phyloP scores from a whole-genome alignment of 2,888 invertebrate species.

The Limnephilus lunatus region DNA sequence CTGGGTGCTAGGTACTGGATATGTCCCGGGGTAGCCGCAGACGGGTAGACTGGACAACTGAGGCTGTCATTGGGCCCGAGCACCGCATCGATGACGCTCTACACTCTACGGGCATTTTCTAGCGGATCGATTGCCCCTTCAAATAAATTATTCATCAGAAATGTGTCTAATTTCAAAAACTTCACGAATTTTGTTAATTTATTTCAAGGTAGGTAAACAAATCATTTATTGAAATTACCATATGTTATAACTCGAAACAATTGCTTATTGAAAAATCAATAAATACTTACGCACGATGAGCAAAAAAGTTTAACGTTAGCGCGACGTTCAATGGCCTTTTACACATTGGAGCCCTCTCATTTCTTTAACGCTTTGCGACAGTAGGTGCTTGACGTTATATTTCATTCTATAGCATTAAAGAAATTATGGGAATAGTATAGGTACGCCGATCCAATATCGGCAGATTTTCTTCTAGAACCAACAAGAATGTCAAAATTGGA shows the following conservation, averaged over 20 bases:
- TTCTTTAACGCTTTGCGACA: not conserved
- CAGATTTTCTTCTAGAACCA: too few species aligned
- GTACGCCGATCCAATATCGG: too few species aligned
- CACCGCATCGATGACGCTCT: not conserved
- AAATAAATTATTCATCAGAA: slow-evolving; percentile 15
- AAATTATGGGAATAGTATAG: too few species aligned
- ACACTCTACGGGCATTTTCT: not conserved
- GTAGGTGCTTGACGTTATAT: not conserved
- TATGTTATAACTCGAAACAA: not conserved
- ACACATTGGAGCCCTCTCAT: not conserved
- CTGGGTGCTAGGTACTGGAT: not conserved
- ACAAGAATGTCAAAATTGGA: too few species aligned
- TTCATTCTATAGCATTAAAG: not conserved
- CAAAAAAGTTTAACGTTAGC: not conserved
- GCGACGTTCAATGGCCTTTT: not conserved
- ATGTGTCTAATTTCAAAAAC: not conserved
- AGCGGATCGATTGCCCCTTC: not conserved
- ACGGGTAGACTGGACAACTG: not conserved
- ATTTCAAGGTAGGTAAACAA: not conserved
- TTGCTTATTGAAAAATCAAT: too few species aligned
- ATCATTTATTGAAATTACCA: not conserved
- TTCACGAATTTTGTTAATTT: too few species aligned
- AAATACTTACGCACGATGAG: not conserved
- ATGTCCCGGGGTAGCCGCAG: not conserved
- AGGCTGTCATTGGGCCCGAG: not conserved